Evolutionary conservation across 2,797 vertebrate genomes (phyloP).

Genomic region (Lepilemur ruficaudatus): DNA sequence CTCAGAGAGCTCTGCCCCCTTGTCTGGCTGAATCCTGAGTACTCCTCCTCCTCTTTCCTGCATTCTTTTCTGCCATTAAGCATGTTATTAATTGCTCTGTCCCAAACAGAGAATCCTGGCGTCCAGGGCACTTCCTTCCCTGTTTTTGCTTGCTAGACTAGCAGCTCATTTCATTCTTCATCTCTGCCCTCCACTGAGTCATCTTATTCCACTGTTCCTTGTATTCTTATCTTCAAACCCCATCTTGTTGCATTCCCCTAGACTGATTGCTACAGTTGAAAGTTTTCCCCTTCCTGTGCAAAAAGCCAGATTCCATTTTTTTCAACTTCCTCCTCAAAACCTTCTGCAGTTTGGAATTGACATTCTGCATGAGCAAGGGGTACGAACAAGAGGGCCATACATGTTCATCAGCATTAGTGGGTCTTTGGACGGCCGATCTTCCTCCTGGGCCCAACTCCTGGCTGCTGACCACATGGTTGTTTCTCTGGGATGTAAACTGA

Average conservation of each 20-base stretch:
- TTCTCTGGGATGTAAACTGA: slow-evolving; percentile 19
- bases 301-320: slow-evolving; percentile 54
- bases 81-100: background rate
- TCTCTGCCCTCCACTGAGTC: background rate
- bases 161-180: slow-evolving; percentile 16
- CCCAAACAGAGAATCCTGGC: background rate
- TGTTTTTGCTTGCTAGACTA: background rate
- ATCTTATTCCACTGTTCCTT: background rate
- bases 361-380: background rate
- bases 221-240: slow-evolving; percentile 35
- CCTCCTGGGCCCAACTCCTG: background rate
- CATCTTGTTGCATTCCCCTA: background rate
- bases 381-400: slow-evolving; percentile 53
- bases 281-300: slow-evolving; percentile 13
- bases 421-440: slow-evolving; percentile 18
- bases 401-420: background rate
- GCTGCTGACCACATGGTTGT: background rate
- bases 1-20: background rate
- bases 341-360: background rate
- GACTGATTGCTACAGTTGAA: background rate
- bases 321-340: slow-evolving; percentile 43
- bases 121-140: background rate
- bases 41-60: background rate
- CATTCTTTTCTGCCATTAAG: slow-evolving; percentile 12
- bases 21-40: background rate